These are phyloP conservation scores for Pelagia noctiluca DNA, from an alignment of 30 jellyfish, hydroid and myxozoan species.

Conservation along the genomic window DNA sequence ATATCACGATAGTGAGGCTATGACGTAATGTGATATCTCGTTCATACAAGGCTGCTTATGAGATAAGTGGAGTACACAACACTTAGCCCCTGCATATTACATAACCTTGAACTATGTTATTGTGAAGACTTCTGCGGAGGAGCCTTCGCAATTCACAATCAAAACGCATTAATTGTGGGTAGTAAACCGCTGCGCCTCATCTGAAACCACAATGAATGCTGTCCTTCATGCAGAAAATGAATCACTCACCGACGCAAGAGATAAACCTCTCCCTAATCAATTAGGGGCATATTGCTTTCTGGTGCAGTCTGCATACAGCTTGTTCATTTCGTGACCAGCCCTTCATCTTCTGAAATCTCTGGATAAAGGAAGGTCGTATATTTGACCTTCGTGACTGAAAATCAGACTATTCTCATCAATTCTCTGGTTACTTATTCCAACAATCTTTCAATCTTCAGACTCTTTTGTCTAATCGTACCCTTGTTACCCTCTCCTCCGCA, in stretches of 20 bases:
- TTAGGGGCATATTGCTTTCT: constrained; percentile 28
- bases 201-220: constrained; percentile 1
- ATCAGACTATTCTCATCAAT: constrained; percentile 21
- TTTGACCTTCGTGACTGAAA: constrained; percentile 74
- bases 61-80: too few relatives aligned
- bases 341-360: constrained; percentile 21
- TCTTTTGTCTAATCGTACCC: too few relatives aligned
- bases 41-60: too few relatives aligned
- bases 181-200: neutral
- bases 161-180: neutral
- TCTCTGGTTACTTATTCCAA: constrained; percentile 52
- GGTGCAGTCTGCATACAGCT: constrained; percentile 59
- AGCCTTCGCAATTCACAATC: too few relatives aligned
- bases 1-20: too few relatives aligned
- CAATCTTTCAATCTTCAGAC: too few relatives aligned
- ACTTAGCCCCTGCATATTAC: too few relatives aligned
- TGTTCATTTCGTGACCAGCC: constrained; percentile 67
- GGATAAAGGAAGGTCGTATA: constrained; percentile 48
- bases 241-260: neutral
- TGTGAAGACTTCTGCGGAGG: too few relatives aligned
- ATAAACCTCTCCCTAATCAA: constrained; percentile 6
- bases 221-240: constrained; percentile 1
- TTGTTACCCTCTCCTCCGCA: too few relatives aligned
- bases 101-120: too few relatives aligned
- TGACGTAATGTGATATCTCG: too few relatives aligned